Percentiles rank a stretch among this genome's conserved stretches.
These are phyloP conservation scores for Drosophila kohkoa DNA, from an alignment of 1,140 invertebrate genomes.

Conservation along the genomic window DNA sequence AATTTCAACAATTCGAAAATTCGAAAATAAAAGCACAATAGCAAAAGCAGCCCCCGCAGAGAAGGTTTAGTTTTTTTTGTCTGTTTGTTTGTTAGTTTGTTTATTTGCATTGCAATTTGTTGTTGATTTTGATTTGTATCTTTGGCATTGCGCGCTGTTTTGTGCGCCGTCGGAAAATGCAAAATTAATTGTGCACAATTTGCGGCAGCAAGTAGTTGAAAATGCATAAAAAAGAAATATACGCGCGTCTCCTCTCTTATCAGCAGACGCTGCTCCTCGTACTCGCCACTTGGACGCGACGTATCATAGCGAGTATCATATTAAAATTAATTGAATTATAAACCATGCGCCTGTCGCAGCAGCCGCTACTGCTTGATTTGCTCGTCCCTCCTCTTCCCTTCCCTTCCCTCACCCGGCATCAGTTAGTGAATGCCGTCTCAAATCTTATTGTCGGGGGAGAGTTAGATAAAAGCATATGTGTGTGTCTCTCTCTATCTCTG, in stretches of 20 bases:
- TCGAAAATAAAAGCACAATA: conserved; percentile 41
- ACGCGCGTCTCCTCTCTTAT: conserved; percentile 50
- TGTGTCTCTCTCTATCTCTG: not conserved
- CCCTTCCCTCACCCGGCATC: conserved; percentile 9
- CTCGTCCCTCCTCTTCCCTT: not conserved
- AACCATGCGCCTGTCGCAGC: conserved; percentile 45
- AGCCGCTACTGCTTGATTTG: not conserved
- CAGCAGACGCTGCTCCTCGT: conserved; percentile 36
- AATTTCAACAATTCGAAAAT: conserved; percentile 50
- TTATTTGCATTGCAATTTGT: conserved; percentile 52
- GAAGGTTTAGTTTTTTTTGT: conserved; percentile 3
- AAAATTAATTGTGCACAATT: conserved; percentile 62
- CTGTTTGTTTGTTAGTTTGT: not conserved
- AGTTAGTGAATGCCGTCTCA: conserved; percentile 17
- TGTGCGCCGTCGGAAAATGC: conserved; percentile 35
- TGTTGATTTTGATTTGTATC: conserved; percentile 34
- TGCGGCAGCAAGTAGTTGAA: conserved; percentile 45
- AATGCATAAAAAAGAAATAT: conserved; percentile 42
- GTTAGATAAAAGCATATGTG: conserved; percentile 37
- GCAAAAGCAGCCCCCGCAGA: conserved; percentile 30
- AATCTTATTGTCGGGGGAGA: conserved; percentile 13
- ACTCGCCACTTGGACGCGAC: not conserved
- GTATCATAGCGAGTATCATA: conserved; percentile 57
- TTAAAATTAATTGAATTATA: conserved; percentile 80
- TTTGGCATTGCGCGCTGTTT: conserved; percentile 39